phyloP scores from a whole-genome alignment of 2,888 invertebrate species.

The Eupithecia dodoneata region DNA sequence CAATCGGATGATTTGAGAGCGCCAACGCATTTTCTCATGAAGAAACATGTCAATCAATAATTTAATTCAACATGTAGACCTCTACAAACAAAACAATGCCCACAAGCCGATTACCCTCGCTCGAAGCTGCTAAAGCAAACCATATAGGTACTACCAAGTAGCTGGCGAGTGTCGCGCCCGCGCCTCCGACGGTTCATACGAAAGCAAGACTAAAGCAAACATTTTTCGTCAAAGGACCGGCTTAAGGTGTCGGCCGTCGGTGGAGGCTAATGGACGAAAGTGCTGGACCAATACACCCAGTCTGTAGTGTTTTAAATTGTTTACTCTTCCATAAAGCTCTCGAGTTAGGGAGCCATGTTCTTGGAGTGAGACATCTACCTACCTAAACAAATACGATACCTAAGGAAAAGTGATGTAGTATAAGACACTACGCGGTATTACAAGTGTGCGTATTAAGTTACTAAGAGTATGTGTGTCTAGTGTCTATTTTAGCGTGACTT shows the following conservation, averaged over 20 bases:
- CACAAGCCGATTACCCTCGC: constrained; percentile 62
- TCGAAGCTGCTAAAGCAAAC: constrained; percentile 67
- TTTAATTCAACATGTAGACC: constrained; percentile 41
- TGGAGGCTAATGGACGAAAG: constrained; percentile 80
- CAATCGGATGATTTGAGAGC: constrained; percentile 2
- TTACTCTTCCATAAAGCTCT: constrained; percentile 83
- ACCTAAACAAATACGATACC: constrained; percentile 56
- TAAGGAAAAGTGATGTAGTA: constrained; percentile 38
- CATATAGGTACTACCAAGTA: constrained; percentile 58
- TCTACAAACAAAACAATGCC: constrained; percentile 51
- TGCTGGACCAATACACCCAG: constrained; percentile 79
- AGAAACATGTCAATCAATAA: constrained; percentile 39
- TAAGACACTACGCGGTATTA: constrained; percentile 32
- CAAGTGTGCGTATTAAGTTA: constrained; percentile 28
- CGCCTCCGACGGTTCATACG: constrained; percentile 62
- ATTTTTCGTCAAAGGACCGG: constrained; percentile 77
- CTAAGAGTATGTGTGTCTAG: background rate
- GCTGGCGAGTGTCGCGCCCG: constrained; percentile 68
- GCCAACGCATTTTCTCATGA: constrained; percentile 27
- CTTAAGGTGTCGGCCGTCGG: constrained; percentile 78
- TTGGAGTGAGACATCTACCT: constrained; percentile 60
- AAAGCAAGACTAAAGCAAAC: constrained; percentile 74
- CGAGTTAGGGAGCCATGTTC: constrained; percentile 63
- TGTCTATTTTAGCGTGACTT: background rate
- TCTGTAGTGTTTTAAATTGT: constrained; percentile 84